Base-by-base conservation (phyloP, 2,888 invertebrate genomes). In the Patella pellucida region DNA sequence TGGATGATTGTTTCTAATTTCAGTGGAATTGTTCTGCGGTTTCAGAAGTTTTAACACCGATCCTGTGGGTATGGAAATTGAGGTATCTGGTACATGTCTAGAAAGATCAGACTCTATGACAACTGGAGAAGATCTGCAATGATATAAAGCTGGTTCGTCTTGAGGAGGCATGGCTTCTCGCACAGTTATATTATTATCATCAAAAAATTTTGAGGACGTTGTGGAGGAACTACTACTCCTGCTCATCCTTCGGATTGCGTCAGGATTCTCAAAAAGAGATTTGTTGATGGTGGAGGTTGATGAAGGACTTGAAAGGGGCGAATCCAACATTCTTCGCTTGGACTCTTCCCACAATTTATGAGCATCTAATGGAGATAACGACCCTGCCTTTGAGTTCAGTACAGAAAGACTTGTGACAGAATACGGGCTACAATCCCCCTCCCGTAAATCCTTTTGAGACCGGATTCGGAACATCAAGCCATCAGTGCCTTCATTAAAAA, bases 311-410 rank as follows among this genome's bases (percentile, higher is more conserved):
- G 62, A 62, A 19, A 62, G 19, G 19, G 62, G 62, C 12, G 62
- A 62, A 23, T 23, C 23, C 23, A 23, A 62, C 19, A 73, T 19
- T 50, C 76, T 68, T n/a, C 72, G n/a, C 19, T 72, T 23, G 1
- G 73, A 71, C 68, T 84, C 84, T 50, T 84, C 83, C 83, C 83
- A 85, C 51, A 85, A 75, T 71, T 81, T 84, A 11, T 78, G 74
- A 15, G 83, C 83, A 79, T 86, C 84, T 4, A 86, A 72, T 2
- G 86, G 85, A 27, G 86, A 85, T 67, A 86, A 71, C 19, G 54
- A 73, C 5, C 50, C 52, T 62, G 71, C 73, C 41, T 67, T 62
- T 27, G 52, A 52, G 15, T 52, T 19, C 52, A 54, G 31, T 19
- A 69, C 54, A 14, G 62, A 62, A 4, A 62, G 62, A 62, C 23